Evolutionary conservation across 2,113 vertebrate genomes (phyloP).

Genomic region (Ceyx margarethae): DNA sequence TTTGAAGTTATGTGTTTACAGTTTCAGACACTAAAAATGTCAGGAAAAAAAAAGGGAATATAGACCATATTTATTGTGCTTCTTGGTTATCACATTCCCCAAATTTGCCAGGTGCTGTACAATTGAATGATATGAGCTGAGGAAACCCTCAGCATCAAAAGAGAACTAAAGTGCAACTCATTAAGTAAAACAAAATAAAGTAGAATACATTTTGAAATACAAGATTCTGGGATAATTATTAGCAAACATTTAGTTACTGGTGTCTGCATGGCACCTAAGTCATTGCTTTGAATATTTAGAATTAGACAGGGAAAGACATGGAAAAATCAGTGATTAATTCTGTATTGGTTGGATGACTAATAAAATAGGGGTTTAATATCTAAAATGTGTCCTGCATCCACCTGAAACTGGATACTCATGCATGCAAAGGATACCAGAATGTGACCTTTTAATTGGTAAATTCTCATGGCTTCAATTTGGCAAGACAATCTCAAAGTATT

Average conservation of each 20-base stretch:
- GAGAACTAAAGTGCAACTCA: not conserved
- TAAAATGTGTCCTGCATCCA: not conserved
- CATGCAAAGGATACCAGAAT: not conserved
- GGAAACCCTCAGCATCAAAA: not conserved
- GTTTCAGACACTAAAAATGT: not conserved
- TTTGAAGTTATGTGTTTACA: not conserved
- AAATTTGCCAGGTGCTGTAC: not conserved
- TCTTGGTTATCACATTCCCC: not conserved
- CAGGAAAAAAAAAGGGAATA: not conserved
- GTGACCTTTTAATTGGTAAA: slow-evolving; percentile 14
- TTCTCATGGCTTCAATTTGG: not conserved
- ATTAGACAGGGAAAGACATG: not conserved
- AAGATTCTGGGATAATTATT: not conserved
- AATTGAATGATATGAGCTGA: not conserved
- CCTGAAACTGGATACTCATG: not conserved
- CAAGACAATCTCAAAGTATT: slow-evolving; percentile 16
- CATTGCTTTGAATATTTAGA: not conserved
- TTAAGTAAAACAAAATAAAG: not conserved
- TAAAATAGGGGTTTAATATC: not conserved
- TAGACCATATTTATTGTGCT: not conserved
- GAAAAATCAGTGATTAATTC: not conserved
- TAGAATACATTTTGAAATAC: not conserved
- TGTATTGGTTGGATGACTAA: not conserved
- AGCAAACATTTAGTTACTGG: not conserved
- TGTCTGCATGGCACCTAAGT: not conserved